Conservation (phyloP, 2,888 invertebrate species). For the Drosophila ochracea region DNA sequence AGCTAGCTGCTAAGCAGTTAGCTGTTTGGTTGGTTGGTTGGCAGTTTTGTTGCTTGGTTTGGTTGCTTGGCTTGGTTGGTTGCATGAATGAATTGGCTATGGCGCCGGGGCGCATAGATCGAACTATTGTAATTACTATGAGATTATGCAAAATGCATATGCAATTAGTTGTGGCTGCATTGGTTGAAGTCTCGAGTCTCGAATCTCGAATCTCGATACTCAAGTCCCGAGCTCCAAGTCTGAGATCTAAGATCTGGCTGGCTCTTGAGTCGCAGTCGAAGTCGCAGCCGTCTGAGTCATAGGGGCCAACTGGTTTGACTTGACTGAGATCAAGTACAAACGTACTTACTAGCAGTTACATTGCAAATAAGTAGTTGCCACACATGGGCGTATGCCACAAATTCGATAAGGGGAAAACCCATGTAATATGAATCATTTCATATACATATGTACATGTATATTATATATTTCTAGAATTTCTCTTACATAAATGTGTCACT, state of each 20-base stretch:
- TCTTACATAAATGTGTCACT: background rate
- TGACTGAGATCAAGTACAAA: constrained; percentile 65
- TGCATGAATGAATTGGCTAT: constrained; percentile 65
- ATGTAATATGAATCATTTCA: background rate
- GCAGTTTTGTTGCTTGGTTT: background rate
- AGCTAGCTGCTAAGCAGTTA: constrained; percentile 13
- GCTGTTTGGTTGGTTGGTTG: constrained; percentile 7
- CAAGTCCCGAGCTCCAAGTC: constrained; percentile 16
- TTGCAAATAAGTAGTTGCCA: constrained; percentile 46
- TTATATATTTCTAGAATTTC: background rate
- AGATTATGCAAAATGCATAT: constrained; percentile 76
- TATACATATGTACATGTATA: background rate
- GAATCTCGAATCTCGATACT: constrained; percentile 11
- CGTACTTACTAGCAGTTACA: constrained; percentile 49
- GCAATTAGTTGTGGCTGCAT: constrained; percentile 51
- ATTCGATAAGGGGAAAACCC: background rate
- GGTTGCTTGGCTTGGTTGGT: constrained; percentile 25
- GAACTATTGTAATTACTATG: constrained; percentile 78
- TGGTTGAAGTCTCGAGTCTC: background rate
- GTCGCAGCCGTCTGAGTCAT: constrained; percentile 63
- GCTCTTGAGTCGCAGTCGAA: constrained; percentile 1
- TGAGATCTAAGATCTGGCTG: constrained; percentile 16
- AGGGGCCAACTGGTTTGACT: constrained; percentile 73
- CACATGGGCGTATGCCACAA: constrained; percentile 30
- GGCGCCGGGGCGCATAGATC: constrained; percentile 57